Evolutionary conservation across 2,797 vertebrate genomes (phyloP).

Genomic region (Anguilla anguilla): DNA sequence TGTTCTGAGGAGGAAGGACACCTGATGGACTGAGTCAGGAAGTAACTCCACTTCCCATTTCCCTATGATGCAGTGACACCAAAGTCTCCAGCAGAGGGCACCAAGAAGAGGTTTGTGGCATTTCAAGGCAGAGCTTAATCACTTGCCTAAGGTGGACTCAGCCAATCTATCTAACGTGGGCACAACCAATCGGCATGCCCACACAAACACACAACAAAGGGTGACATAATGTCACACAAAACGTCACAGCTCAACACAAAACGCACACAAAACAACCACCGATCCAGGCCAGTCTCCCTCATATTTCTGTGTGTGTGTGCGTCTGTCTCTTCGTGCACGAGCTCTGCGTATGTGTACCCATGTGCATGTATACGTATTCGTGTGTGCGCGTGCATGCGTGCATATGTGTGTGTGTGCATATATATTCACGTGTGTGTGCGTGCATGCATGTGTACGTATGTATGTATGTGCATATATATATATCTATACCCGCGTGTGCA

Average conservation of each 20-base stretch:
- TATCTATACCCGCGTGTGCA: no score
- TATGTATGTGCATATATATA: no score
- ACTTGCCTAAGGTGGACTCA: background rate
- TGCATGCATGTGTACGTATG: background rate
- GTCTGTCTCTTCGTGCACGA: background rate
- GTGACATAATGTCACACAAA: no score
- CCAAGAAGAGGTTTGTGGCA: background rate
- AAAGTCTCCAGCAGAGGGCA: slow-evolving; percentile 41
- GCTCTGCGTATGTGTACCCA: no score
- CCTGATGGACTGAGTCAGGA: background rate
- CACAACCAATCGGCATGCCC: background rate
- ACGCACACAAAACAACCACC: no score
- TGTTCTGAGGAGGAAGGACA: background rate
- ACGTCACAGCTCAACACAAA: no score
- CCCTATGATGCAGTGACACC: slow-evolving; percentile 13
- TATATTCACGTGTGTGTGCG: background rate
- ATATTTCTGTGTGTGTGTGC: no score
- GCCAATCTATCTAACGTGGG: background rate
- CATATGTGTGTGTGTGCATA: no score
- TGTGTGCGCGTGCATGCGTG: background rate
- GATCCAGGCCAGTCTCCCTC: no score
- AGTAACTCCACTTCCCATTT: background rate
- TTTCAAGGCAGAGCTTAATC: background rate
- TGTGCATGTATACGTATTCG: no score
- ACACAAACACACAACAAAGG: no score